phyloP scores from a whole-genome alignment of 2,113 vertebrate genomes.

The Sinocyclocheilus grahami region DNA sequence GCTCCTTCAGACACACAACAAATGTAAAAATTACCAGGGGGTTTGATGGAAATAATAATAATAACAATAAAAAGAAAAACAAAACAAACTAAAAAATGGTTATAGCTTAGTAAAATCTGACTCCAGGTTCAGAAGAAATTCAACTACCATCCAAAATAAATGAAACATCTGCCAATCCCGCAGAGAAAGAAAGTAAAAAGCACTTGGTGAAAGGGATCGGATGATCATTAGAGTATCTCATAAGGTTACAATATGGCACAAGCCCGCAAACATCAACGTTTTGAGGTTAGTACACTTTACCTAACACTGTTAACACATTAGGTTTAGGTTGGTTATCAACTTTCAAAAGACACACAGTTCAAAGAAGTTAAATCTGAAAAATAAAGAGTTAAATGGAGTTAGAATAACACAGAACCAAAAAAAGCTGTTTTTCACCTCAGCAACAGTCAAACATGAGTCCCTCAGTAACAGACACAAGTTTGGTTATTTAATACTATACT shows the following conservation, averaged over 20 bases:
- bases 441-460: too few relatives aligned
- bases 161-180: neutral
- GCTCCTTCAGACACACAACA: neutral
- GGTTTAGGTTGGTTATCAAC: neutral
- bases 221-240: neutral
- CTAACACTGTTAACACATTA: slow-evolving; percentile 4
- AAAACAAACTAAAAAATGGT: too few relatives aligned
- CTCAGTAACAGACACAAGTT: neutral
- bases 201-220: slow-evolving; percentile 39
- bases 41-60: neutral
- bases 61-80: neutral
- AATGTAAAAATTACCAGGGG: neutral
- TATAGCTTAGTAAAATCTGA: neutral
- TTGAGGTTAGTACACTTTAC: slow-evolving; percentile 48
- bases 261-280: neutral
- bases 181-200: slow-evolving; percentile 27
- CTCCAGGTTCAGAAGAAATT: neutral
- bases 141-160: neutral
- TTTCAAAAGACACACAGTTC: slow-evolving; percentile 21
- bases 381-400: neutral
- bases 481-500: slow-evolving; percentile 9
- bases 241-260: neutral
- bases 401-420: neutral
- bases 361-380: slow-evolving; percentile 24
- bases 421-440: neutral